Evolutionary conservation across 2,888 invertebrate genomes (phyloP).

Genomic region (Gandaritis pyraliata): DNA sequence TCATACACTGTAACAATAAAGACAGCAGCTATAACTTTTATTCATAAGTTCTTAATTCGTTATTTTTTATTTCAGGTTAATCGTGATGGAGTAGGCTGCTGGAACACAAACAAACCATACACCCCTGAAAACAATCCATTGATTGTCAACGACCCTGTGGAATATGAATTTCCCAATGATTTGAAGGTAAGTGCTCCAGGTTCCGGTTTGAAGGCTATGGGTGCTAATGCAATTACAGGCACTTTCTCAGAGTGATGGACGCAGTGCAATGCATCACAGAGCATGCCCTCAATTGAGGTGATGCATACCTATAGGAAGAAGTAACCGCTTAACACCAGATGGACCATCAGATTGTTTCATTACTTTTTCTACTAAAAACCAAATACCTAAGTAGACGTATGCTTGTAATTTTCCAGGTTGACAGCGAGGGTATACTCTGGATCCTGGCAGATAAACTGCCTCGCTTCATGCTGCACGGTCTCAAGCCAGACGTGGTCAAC

Average conservation of each 20-base stretch:
- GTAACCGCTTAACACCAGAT: too few relatives aligned
- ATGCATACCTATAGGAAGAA: too few relatives aligned
- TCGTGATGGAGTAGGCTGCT: constrained; percentile 91
- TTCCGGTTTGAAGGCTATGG: too few relatives aligned
- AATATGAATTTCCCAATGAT: constrained; percentile 91
- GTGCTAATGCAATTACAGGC: constrained; percentile 14
- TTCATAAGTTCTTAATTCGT: neutral
- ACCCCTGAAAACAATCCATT: constrained; percentile 87
- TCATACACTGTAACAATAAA: too few relatives aligned
- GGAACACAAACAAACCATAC: constrained; percentile 89
- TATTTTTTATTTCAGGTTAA: constrained; percentile 77
- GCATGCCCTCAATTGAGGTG: too few relatives aligned
- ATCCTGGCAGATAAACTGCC: constrained; percentile 91
- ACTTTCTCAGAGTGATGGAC: too few relatives aligned
- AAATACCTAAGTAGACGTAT: too few relatives aligned
- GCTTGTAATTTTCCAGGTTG: constrained; percentile 73
- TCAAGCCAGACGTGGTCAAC: constrained; percentile 88
- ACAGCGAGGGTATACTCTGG: constrained; percentile 85
- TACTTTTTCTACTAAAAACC: too few relatives aligned
- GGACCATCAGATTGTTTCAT: too few relatives aligned
- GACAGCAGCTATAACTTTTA: too few relatives aligned
- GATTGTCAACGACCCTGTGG: constrained; percentile 87
- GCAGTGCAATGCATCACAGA: too few relatives aligned
- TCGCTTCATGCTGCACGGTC: constrained; percentile 86
- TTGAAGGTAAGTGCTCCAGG: constrained; percentile 86